Evolutionary conservation across 2,888 invertebrate genomes (phyloP).

Genomic region (Andrena hattorfiana): DNA sequence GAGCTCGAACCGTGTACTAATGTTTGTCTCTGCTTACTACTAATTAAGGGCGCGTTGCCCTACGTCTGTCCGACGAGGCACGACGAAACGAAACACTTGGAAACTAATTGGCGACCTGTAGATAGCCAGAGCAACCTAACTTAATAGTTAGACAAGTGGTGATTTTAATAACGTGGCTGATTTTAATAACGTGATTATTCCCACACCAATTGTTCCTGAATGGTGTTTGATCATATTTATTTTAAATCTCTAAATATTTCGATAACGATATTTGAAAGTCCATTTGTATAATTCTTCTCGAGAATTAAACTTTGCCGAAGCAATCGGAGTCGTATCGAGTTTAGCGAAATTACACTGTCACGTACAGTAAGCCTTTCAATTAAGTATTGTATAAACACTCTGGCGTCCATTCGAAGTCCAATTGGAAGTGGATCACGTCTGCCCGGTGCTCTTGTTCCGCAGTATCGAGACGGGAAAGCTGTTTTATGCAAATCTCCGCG

Average conservation of each 20-base stretch:
- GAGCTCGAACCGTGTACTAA: neutral
- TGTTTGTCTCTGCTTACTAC: neutral
- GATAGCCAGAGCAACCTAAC: neutral
- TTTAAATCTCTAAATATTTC: too few species aligned
- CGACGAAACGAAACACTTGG: neutral
- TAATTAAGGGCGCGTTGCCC: constrained; percentile 5
- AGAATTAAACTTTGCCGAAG: too few species aligned
- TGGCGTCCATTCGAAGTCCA: neutral
- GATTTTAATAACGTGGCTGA: too few species aligned
- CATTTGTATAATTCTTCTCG: too few species aligned
- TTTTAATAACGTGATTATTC: neutral
- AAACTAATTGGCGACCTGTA: constrained; percentile 11
- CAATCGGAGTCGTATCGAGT: neutral
- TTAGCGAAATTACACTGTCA: constrained; percentile 27
- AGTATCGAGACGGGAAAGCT: neutral
- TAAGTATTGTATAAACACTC: neutral
- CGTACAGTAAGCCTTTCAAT: neutral
- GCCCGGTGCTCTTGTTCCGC: constrained; percentile 5
- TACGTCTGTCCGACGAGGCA: too few species aligned
- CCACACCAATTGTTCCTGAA: neutral
- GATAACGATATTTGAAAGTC: too few species aligned
- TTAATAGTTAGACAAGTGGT: neutral
- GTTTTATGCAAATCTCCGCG: neutral
- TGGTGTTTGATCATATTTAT: neutral
- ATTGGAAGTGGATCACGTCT: constrained; percentile 27